Evolutionary conservation across 2,113 vertebrate genomes (phyloP).

Genomic region (Poeciliopsis turrubarensis): DNA sequence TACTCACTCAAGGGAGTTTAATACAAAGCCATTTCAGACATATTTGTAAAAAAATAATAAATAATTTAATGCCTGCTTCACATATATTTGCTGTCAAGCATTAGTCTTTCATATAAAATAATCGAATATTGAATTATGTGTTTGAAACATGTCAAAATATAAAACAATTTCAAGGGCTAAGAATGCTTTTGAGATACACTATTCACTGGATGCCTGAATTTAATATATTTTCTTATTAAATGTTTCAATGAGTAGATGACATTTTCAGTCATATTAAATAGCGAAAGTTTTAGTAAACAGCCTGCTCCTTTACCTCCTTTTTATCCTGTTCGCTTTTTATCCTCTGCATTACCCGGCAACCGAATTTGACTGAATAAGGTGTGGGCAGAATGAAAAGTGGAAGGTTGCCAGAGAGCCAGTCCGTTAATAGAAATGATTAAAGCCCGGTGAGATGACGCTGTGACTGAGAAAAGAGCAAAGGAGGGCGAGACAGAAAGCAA

Average conservation of each 20-base stretch:
- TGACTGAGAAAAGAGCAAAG: conserved; percentile 37
- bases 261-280: neutral
- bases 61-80: too few species aligned
- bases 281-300: neutral
- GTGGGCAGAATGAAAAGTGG: conserved; percentile 35
- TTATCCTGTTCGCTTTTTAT: neutral
- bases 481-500: conserved; percentile 4
- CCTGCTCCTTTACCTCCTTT: conserved; percentile 12
- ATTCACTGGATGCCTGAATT: neutral
- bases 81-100: too few species aligned
- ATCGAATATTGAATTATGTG: too few species aligned
- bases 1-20: too few species aligned
- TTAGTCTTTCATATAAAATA: too few species aligned
- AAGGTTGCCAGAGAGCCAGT: conserved; percentile 31
- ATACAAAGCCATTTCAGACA: too few species aligned
- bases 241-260: neutral
- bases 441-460: conserved; percentile 27
- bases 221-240: too few species aligned
- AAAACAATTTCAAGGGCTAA: neutral
- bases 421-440: conserved; percentile 59
- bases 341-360: conserved; percentile 31
- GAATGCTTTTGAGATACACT: neutral
- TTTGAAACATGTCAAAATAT: neutral
- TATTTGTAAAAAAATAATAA: too few species aligned
- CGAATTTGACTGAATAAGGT: conserved; percentile 35